These are phyloP conservation scores for Chamaea fasciata DNA, from an alignment of 2,113 vertebrate species.

Conservation along the genomic window DNA sequence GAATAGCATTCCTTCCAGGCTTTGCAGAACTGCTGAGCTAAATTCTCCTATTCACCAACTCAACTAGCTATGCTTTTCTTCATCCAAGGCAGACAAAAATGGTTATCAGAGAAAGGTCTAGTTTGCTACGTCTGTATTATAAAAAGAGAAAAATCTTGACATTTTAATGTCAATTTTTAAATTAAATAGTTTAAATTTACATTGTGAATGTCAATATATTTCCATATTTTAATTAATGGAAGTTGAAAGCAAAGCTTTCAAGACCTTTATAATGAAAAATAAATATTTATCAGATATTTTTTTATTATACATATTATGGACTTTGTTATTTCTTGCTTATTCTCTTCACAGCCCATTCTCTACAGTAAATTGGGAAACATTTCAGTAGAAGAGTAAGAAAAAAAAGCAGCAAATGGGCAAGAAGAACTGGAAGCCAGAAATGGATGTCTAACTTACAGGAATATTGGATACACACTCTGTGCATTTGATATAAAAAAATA, in stretches of 20 bases:
- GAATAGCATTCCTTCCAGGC: not conserved
- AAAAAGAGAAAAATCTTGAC: not conserved
- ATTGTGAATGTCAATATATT: not conserved
- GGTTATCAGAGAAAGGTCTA: not conserved
- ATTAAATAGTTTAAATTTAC: not conserved
- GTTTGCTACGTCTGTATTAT: not conserved
- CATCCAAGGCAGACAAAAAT: not conserved
- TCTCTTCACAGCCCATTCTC: not conserved
- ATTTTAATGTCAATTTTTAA: not conserved
- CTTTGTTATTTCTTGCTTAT: not conserved
- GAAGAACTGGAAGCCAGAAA: not conserved
- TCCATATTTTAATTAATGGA: not conserved
- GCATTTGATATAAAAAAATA: not conserved
- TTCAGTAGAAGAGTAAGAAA: not conserved
- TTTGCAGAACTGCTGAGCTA: not conserved
- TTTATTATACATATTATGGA: not conserved
- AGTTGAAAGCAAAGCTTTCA: not conserved
- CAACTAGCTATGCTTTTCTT: not conserved
- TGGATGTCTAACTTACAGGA: not conserved
- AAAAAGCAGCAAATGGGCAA: not conserved
- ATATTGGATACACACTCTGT: not conserved
- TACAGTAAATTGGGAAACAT: not conserved
- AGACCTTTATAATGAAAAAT: not conserved
- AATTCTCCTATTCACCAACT: not conserved
- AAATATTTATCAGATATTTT: not conserved